Evolutionary conservation across 2,113 vertebrate species (phyloP).

Genomic region (Dryoscopus gambensis): DNA sequence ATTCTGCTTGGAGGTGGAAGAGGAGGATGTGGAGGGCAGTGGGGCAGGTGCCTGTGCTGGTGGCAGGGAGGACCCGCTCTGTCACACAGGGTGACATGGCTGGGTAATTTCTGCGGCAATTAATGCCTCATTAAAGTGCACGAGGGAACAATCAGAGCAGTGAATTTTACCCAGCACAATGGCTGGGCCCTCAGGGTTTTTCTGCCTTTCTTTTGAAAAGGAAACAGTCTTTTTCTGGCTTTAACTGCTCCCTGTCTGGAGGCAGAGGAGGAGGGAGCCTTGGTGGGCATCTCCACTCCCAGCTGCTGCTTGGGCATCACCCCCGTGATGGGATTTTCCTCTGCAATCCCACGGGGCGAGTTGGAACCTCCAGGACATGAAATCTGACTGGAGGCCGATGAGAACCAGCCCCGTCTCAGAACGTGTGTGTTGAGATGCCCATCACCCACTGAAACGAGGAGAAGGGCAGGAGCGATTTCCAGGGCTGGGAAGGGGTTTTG

Average conservation of each 20-base stretch:
- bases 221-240: conserved; percentile 3
- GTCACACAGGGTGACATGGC: neutral
- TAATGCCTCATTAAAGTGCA: conserved; percentile 47
- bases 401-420: neutral
- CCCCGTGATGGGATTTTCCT: neutral
- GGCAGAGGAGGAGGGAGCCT: neutral
- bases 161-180: neutral
- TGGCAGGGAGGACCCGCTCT: neutral
- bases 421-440: fast-evolving
- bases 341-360: fast-evolving
- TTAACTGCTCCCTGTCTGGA: neutral
- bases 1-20: neutral
- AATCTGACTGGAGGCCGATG: too few relatives aligned
- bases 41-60: neutral
- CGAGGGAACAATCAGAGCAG: conserved; percentile 13
- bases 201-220: neutral
- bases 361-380: fast-evolving
- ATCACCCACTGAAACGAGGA: neutral
- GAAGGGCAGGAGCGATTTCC: neutral
- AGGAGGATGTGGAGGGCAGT: neutral
- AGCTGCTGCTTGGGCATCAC: neutral
- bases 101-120: conserved; percentile 27
- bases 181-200: neutral
- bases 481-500: neutral
- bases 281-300: neutral